Evolutionary conservation across 2,113 vertebrate species (phyloP).

Genomic region (Micromys minutus): DNA sequence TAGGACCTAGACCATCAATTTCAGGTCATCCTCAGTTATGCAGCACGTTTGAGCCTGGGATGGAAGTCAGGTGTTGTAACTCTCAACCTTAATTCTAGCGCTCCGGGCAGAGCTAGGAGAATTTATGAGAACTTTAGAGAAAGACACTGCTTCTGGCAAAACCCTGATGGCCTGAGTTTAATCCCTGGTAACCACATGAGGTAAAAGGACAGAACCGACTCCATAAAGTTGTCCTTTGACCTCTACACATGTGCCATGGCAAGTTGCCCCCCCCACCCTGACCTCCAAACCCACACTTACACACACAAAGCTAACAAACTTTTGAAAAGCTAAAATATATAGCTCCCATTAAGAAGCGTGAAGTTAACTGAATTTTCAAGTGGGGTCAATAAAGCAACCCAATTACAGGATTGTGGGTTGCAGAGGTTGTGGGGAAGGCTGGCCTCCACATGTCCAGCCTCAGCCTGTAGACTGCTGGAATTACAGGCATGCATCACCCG

Average conservation of each 20-base stretch:
- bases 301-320: background rate
- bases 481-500: background rate
- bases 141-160: background rate
- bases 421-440: background rate
- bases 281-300: background rate
- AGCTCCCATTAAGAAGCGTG: background rate
- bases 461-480: background rate
- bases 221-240: background rate
- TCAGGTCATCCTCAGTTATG: background rate
- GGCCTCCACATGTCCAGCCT: background rate
- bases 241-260: background rate
- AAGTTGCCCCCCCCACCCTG: accelerated
- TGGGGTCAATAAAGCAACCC: background rate
- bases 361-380: slow-evolving; percentile 16
- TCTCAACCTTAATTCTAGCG: too few species aligned
- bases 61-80: background rate
- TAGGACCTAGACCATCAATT: background rate
- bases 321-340: too few species aligned
- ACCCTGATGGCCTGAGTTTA: background rate
- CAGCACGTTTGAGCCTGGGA: background rate
- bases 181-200: background rate
- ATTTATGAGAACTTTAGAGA: background rate
- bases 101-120: background rate
- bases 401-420: background rate
- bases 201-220: background rate